Evolutionary conservation across 2,113 vertebrate species (phyloP).

Genomic region (Osmerus eperlanus): DNA sequence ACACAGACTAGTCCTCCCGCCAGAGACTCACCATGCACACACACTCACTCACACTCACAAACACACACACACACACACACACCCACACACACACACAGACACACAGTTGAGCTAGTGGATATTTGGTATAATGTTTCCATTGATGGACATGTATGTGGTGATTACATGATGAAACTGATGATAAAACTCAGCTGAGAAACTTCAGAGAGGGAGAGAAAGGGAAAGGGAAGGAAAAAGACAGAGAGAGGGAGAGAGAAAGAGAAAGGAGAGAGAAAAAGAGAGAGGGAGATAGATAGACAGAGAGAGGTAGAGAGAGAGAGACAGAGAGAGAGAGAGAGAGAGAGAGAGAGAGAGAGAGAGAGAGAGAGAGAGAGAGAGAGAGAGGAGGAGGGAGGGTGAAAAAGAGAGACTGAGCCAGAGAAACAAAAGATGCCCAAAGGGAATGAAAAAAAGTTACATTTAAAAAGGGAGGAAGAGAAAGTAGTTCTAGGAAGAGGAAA

Average conservation of each 20-base stretch:
- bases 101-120: background rate
- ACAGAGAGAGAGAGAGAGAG: too few species aligned
- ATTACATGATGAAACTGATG: slow-evolving; percentile 1
- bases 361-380: background rate
- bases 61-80: background rate
- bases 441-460: too few species aligned
- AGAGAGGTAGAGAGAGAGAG: too few species aligned
- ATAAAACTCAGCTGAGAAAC: background rate
- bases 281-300: too few species aligned
- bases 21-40: background rate
- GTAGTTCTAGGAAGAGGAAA: slow-evolving; percentile 18
- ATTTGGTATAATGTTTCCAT: too few species aligned
- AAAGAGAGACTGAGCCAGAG: too few species aligned
- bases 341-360: background rate
- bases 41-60: background rate
- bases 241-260: background rate
- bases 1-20: too few species aligned
- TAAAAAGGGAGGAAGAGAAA: slow-evolving; percentile 12
- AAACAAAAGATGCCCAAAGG: too few species aligned
- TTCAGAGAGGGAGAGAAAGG: background rate
- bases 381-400: too few species aligned
- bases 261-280: too few species aligned
- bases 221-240: background rate
- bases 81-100: background rate
- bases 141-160: background rate